phyloP scores from a whole-genome alignment of 2,113 vertebrate species.

The Bufo bufo region DNA sequence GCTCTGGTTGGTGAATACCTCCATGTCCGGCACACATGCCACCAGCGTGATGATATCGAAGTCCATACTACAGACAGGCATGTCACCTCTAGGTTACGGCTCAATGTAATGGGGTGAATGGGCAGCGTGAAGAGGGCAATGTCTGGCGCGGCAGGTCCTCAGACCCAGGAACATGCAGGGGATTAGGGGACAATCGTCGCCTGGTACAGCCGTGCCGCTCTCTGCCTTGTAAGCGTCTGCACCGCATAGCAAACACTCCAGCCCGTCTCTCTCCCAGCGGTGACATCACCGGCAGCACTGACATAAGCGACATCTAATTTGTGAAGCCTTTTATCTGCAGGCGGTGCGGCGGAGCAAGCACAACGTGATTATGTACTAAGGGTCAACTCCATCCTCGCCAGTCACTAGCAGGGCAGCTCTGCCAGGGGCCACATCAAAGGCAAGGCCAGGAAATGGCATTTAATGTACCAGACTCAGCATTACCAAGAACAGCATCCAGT shows the following conservation, averaged over 20 bases:
- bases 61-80: slow-evolving; percentile 84
- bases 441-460: background rate
- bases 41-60: slow-evolving; percentile 82
- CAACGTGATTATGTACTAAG: slow-evolving; percentile 82
- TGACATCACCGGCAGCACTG: slow-evolving; percentile 83
- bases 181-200: slow-evolving; percentile 60
- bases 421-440: background rate
- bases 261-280: slow-evolving; percentile 69
- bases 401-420: slow-evolving; percentile 22
- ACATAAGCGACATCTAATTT: slow-evolving; percentile 73
- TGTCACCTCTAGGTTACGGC: slow-evolving; percentile 67
- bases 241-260: slow-evolving; percentile 64
- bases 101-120: slow-evolving; percentile 59
- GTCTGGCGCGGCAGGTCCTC: background rate
- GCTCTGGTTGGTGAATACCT: slow-evolving; percentile 82
- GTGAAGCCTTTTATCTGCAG: slow-evolving; percentile 76
- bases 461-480: background rate
- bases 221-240: slow-evolving; percentile 63
- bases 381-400: slow-evolving; percentile 76
- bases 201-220: slow-evolving; percentile 60
- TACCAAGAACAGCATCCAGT: background rate
- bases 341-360: slow-evolving; percentile 79
- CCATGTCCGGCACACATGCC: slow-evolving; percentile 82
- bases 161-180: slow-evolving; percentile 23
- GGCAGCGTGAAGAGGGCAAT: background rate